phyloP scores from a whole-genome alignment of 1,140 invertebrate genomes.

The Periplaneta americana region DNA sequence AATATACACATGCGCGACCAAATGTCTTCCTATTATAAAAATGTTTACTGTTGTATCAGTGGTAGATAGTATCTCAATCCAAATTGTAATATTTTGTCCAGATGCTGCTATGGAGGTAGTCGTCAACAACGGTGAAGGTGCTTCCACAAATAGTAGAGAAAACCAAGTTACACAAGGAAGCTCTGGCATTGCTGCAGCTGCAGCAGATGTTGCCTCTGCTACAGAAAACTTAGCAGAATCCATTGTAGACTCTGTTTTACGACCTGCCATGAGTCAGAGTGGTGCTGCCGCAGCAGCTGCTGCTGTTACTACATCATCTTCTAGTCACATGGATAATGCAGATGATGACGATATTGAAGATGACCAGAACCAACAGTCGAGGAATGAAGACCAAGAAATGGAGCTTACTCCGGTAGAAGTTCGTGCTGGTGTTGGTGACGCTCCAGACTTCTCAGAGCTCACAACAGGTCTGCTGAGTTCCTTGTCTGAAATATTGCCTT shows the following conservation, averaged over 20 bases:
- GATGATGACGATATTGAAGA: not conserved
- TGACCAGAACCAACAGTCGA: not conserved
- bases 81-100: too few species aligned
- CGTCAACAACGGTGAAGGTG: not conserved
- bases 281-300: not conserved
- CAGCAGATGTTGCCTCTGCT: slow-evolving; percentile 19
- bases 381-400: not conserved
- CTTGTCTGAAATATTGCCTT: not conserved
- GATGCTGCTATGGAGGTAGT: not conserved
- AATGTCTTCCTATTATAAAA: too few species aligned
- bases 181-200: not conserved
- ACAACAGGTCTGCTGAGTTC: slow-evolving; percentile 1
- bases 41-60: too few species aligned
- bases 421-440: not conserved
- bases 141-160: not conserved
- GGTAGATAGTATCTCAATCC: too few species aligned
- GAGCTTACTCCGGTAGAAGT: not conserved
- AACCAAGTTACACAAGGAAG: not conserved
- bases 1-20: too few species aligned
- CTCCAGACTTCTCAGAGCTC: not conserved
- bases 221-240: slow-evolving; percentile 40
- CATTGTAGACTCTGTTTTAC: slow-evolving; percentile 41
- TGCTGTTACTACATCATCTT: not conserved
- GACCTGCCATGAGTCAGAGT: slow-evolving; percentile 9
- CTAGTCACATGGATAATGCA: too few species aligned